A percentile compares a stretch with the other conserved stretches of the same genome.
Evolutionary conservation across 1,140 invertebrate species (phyloP).

Genomic region (Orius laevigatus): DNA sequence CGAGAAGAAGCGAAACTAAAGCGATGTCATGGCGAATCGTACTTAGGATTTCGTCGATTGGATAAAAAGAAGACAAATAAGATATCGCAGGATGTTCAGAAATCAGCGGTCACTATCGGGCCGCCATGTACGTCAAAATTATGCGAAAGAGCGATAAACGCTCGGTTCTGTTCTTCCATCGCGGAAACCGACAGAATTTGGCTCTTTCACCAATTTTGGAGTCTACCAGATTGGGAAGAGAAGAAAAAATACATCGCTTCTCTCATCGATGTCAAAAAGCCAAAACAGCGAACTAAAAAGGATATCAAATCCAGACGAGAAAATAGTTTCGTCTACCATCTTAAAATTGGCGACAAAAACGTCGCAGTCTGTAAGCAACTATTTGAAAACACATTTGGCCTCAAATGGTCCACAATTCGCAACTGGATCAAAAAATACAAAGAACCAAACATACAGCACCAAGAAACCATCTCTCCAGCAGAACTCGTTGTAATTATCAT

Average conservation of each 20-base stretch:
- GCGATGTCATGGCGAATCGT: not conserved
- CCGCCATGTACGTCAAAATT: constrained; percentile 1
- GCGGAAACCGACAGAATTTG: not conserved
- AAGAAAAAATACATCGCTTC: constrained; percentile 5
- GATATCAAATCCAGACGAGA: no score
- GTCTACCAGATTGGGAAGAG: not conserved
- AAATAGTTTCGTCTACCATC: no score
- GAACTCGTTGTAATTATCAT: no score
- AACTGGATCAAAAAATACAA: no score
- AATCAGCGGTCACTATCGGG: not conserved
- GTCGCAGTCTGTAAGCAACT: no score
- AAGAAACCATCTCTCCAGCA: no score
- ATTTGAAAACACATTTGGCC: no score
- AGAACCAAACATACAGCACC: no score
- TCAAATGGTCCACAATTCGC: no score
- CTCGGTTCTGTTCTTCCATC: not conserved
- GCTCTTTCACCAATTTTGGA: constrained; percentile 2
- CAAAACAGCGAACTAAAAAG: not conserved
- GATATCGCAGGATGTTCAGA: constrained; percentile 1
- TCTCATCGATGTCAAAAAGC: not conserved
- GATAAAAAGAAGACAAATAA: not conserved
- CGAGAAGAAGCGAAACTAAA: not conserved
- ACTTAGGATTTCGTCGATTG: not conserved
- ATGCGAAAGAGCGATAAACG: not conserved
- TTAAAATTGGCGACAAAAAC: no score